Percentiles rank a stretch among this genome's conserved stretches.
Evolutionary conservation across 2,888 invertebrate genomes (phyloP).

Genomic region (Nomada fucata): DNA sequence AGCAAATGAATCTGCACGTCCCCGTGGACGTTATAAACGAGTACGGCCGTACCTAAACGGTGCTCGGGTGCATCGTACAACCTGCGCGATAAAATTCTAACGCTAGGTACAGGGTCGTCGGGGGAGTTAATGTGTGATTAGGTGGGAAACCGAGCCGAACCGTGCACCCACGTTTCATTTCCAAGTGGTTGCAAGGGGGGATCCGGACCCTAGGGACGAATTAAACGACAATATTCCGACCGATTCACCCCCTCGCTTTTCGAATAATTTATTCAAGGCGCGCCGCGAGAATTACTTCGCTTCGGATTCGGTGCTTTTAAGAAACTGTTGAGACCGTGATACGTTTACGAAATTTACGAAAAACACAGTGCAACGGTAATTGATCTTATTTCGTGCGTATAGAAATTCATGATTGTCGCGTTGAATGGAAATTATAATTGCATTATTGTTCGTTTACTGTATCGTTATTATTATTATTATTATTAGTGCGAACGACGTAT

Average conservation of each 20-base stretch:
- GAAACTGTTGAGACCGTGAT: too few relatives aligned
- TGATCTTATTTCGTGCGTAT: too few relatives aligned
- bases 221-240: conserved; percentile 28
- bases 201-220: conserved; percentile 50
- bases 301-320: neutral
- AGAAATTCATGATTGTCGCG: too few relatives aligned
- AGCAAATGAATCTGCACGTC: neutral
- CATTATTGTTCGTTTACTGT: too few relatives aligned
- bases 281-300: conserved; percentile 5
- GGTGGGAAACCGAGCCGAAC: conserved; percentile 75
- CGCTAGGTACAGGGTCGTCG: conserved; percentile 49
- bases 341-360: too few relatives aligned
- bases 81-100: conserved; percentile 48
- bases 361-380: too few relatives aligned
- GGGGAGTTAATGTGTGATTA: conserved; percentile 64
- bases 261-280: conserved; percentile 62
- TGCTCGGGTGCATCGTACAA: conserved; percentile 36
- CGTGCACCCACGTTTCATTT: conserved; percentile 78
- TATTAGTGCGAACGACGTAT: too few relatives aligned
- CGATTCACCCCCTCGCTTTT: conserved; percentile 20
- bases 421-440: too few relatives aligned
- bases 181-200: conserved; percentile 48
- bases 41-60: neutral
- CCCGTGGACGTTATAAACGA: conserved; percentile 11
- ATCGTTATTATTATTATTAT: too few relatives aligned